A percentile compares a stretch with the other conserved stretches of the same genome.
phyloP scores from a whole-genome alignment of 2,888 invertebrate genomes.

The Sympetrum striolatum region DNA sequence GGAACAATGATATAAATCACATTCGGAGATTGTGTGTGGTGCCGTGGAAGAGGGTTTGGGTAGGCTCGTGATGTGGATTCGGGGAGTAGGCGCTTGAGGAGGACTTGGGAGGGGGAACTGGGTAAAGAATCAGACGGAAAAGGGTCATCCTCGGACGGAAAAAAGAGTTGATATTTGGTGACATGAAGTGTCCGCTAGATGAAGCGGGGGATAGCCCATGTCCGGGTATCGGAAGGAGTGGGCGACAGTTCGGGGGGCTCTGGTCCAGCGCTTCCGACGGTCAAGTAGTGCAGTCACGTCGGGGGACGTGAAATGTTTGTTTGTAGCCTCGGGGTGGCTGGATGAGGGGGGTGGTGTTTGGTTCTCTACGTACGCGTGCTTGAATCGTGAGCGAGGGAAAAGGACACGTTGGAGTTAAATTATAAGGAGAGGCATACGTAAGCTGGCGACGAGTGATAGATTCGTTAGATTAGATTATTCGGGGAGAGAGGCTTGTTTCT shows the following conservation, averaged over 20 bases:
- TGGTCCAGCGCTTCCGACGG: conserved; percentile 16
- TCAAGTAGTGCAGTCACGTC: conserved; percentile 9
- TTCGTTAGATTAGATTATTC: conserved; percentile 33
- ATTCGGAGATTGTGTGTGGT: conserved; percentile 3
- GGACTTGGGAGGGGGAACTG: not conserved
- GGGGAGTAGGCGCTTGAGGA: not conserved
- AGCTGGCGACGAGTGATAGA: conserved; percentile 18
- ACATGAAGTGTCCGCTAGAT: not conserved
- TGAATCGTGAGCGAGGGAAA: not conserved
- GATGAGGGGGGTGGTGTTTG: not conserved
- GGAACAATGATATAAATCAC: conserved; percentile 29
- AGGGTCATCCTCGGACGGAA: too few relatives aligned
- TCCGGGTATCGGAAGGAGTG: not conserved
- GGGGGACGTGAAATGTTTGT: conserved; percentile 22
- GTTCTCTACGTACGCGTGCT: conserved; percentile 15
- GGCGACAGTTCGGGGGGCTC: not conserved
- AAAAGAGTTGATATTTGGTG: too few relatives aligned
- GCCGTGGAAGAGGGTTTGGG: not conserved
- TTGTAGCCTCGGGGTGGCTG: not conserved
- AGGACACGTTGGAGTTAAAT: conserved; percentile 14
- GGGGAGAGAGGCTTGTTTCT: not conserved
- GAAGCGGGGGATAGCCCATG: not conserved
- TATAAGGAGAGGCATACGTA: conserved; percentile 13
- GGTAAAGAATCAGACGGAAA: not conserved
- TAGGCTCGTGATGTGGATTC: not conserved